Percentiles rank a stretch among this genome's conserved stretches.
phyloP scores from a whole-genome alignment of 2,888 invertebrate species.

The Argynnis bischoffii region DNA sequence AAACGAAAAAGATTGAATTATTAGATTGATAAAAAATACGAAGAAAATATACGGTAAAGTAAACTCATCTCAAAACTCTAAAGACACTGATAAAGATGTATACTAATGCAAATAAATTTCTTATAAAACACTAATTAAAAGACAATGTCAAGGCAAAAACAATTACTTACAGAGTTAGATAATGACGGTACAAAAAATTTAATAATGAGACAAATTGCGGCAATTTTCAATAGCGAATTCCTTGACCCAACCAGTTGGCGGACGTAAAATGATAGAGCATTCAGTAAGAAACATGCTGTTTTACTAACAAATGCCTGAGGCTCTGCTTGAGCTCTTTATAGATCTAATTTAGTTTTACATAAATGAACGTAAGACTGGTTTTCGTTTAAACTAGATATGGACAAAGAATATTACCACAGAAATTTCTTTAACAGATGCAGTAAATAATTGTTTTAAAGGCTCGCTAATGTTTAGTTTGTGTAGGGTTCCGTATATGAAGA shows the following conservation, averaged over 20 bases:
- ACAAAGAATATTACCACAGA: no score
- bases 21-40: no score
- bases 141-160: conserved; percentile 31
- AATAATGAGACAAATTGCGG: conserved; percentile 50
- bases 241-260: conserved; percentile 46
- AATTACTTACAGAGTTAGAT: conserved; percentile 19
- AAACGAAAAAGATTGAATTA: no score
- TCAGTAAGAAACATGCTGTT: conserved; percentile 14
- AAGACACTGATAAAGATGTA: no score
- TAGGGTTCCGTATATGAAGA: no score
- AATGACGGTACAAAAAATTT: conserved; percentile 24
- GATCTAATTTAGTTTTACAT: not conserved
- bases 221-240: conserved; percentile 39
- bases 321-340: conserved; percentile 3
- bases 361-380: not conserved
- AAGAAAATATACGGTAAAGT: no score
- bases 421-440: no score
- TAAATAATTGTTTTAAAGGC: no score
- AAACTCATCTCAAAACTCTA: no score
- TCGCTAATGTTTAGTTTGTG: no score
- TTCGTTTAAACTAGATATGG: not conserved
- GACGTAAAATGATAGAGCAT: conserved; percentile 33
- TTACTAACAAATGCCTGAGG: conserved; percentile 12
- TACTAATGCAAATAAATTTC: not conserved
- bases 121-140: not conserved